These are phyloP conservation scores for Hyaena hyaena DNA, from an alignment of 2,113 vertebrate genomes.

Conservation along the genomic window DNA sequence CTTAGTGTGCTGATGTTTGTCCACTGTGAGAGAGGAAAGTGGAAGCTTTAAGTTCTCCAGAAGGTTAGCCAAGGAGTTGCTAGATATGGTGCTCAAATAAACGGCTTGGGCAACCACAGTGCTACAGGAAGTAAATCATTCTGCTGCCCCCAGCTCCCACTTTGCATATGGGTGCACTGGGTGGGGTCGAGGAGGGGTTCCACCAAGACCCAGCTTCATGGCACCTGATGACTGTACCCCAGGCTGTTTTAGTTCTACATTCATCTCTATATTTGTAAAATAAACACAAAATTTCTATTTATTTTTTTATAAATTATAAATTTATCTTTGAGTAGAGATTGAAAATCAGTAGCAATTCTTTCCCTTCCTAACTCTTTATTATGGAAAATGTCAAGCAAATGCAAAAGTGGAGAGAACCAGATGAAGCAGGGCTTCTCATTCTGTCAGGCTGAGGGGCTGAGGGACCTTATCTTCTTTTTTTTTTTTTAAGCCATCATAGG, in stretches of 20 bases:
- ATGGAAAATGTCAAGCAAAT: not conserved
- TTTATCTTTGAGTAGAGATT: constrained; percentile 3
- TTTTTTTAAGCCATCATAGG: not conserved
- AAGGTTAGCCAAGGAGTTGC: not conserved
- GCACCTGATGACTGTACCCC: not conserved
- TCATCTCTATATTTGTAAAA: not conserved
- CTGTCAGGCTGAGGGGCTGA: not conserved
- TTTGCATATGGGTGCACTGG: not conserved
- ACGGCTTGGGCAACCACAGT: not conserved
- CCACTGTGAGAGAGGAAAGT: not conserved
- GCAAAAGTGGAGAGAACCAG: not conserved
- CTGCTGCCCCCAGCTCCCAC: not conserved
- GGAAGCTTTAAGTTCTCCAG: not conserved
- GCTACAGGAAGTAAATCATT: not conserved
- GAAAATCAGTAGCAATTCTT: not conserved
- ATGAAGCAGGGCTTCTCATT: not conserved
- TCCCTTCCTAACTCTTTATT: not conserved
- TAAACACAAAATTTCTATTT: not conserved
- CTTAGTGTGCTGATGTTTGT: not conserved
- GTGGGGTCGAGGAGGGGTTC: not conserved
- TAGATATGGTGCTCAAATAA: not conserved
- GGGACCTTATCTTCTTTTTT: not conserved
- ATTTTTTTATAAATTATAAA: not conserved
- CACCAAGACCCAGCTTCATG: not conserved
- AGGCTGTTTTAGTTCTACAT: not conserved